phyloP scores from a whole-genome alignment of 2,888 invertebrate genomes.

The Harpagoxenus sublaevis region DNA sequence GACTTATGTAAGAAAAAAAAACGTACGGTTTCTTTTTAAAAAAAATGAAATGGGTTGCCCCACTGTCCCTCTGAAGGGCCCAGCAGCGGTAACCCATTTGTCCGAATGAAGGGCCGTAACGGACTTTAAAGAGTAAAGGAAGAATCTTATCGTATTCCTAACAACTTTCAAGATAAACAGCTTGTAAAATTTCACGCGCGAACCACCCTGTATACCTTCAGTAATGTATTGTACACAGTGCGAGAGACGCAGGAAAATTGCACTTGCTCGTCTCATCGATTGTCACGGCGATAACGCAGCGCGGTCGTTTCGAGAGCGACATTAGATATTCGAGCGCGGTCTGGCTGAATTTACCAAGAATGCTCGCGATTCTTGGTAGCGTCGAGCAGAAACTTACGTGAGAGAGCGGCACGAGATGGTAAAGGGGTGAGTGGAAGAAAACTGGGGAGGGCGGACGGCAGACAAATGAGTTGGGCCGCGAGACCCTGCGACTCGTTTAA shows the following conservation, averaged over 20 bases:
- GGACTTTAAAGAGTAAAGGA: background rate
- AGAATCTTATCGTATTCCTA: background rate
- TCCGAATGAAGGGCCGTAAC: background rate
- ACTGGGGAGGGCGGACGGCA: slow-evolving; percentile 72
- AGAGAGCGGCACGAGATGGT: background rate
- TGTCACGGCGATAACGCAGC: background rate
- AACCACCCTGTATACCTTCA: background rate
- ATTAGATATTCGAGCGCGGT: slow-evolving; percentile 23
- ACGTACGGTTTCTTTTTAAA: background rate
- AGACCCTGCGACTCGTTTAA: slow-evolving; percentile 81
- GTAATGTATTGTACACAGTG: background rate
- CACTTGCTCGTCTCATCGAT: slow-evolving; percentile 15
- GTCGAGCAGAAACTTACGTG: slow-evolving; percentile 56
- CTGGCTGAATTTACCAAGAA: slow-evolving; percentile 47
- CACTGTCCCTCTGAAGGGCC: background rate
- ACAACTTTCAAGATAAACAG: background rate
- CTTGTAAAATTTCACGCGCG: background rate
- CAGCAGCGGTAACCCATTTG: background rate
- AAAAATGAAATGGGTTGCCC: background rate
- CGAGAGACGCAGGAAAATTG: background rate
- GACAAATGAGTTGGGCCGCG: slow-evolving; percentile 77
- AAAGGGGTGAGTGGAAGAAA: slow-evolving; percentile 69
- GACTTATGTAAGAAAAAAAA: slow-evolving; percentile 15
- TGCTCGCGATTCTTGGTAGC: slow-evolving; percentile 67
- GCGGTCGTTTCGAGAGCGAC: slow-evolving; percentile 35